Conservation (phyloP, 2,888 invertebrate species). For the Dynastes tityus region DNA sequence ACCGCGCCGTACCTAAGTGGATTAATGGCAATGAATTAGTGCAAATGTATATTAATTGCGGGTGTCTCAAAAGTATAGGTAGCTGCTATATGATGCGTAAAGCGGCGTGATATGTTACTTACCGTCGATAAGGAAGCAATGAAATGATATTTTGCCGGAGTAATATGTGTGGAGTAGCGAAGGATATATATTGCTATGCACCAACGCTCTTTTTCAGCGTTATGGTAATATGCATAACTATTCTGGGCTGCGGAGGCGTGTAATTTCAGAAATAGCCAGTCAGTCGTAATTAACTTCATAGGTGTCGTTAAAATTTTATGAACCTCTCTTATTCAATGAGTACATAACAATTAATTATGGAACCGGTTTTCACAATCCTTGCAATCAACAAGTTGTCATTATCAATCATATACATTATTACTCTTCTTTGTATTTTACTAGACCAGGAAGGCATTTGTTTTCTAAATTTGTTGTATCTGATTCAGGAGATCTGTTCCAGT, state of each 20-base stretch:
- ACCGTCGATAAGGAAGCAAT: constrained; percentile 27
- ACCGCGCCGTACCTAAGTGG: constrained; percentile 13
- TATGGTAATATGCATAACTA: neutral
- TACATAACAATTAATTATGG: too few species aligned
- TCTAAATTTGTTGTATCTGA: too few species aligned
- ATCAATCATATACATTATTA: neutral
- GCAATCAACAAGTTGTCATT: too few species aligned
- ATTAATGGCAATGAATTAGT: constrained; percentile 30
- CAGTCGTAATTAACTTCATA: too few species aligned
- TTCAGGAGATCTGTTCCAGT: too few species aligned
- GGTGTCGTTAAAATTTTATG: too few species aligned
- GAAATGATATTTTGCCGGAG: neutral
- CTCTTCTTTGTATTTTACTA: too few species aligned
- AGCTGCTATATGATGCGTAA: constrained; percentile 24
- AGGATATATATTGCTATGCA: neutral
- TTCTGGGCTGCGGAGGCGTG: neutral
- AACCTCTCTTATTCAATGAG: too few species aligned
- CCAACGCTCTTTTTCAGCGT: neutral
- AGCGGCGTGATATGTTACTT: constrained; percentile 28
- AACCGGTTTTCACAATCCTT: neutral
- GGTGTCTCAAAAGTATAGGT: constrained; percentile 2
- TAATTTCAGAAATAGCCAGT: neutral
- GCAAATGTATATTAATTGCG: constrained; percentile 38
- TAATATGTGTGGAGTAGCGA: neutral
- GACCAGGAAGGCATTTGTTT: too few species aligned